Evolutionary conservation across 2,888 invertebrate species (phyloP), one percentile per base, ranked within the genome.

Genomic region (Plagiodera versicolora): DNA sequence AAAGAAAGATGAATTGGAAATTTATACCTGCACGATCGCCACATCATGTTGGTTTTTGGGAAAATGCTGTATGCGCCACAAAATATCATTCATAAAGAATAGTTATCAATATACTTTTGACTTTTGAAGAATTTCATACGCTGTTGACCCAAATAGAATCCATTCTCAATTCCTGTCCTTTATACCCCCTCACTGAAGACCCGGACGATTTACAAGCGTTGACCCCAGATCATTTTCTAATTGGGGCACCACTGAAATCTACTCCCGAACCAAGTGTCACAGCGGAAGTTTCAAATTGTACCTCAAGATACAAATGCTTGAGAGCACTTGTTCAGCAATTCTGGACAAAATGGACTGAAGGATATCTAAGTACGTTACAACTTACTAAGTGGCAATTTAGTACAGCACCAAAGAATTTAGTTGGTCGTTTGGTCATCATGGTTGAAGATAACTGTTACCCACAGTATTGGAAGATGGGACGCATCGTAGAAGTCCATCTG

Each of bases 1-100:
- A 19, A 35, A 19, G 11, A 1, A 1, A 11, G 5, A 60, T 58
- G 9, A 47, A 9, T 10, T 60, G 60, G 60, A 14, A 51, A n/a
- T 58, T 61, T 32, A 61, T 58, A 11, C 61, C 61, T 32, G 52
- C 61, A 10, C 30, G 39, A 6, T 49, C 57, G 11, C 51, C 60
- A 32, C 52, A 61, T 1, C 52, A 58, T n/a, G 58, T 53, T 1
- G 61, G 61, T n/a, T 11, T 52, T 14, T 61, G 61, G 58, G 48
- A 61, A 28, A 28, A 30, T 6, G 58, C 57, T 0, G 49, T 61
- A 8, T 24, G 56, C 11, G 11, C 19, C 10, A 24, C 19, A 17
- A 56, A 60, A 32, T 24, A 45, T 17, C 58, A 58, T 39, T 19
- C 53, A 5, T 14, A 39, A 45, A 11, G 61, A 47, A 24, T 45